phyloP scores from a whole-genome alignment of 2,888 invertebrate species.

The Nematopogon swammerdamellus region DNA sequence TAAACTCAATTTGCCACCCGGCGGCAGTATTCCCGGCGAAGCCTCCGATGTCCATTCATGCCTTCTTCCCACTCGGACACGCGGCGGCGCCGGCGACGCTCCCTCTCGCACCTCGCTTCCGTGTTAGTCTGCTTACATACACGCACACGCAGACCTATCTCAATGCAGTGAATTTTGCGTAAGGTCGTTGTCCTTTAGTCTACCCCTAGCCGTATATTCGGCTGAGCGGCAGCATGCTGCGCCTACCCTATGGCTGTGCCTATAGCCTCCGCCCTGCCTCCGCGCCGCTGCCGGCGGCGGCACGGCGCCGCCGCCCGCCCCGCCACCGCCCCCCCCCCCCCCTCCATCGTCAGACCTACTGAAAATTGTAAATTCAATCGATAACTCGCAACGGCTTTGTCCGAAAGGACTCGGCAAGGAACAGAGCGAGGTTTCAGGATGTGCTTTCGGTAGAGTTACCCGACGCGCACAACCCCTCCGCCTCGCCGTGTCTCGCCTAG shows the following conservation, averaged over 20 bases:
- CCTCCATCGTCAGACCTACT: background rate
- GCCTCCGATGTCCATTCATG: constrained; percentile 56
- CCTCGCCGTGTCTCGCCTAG: too few species aligned
- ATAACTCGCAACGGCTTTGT: background rate
- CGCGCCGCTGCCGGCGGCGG: background rate
- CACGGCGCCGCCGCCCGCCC: too few species aligned
- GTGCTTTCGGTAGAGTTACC: too few species aligned
- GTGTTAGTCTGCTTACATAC: constrained; percentile 44
- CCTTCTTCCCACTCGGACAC: constrained; percentile 43
- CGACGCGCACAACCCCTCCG: too few species aligned
- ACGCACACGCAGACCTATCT: constrained; percentile 54
- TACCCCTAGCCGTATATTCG: background rate
- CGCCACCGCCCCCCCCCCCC: too few species aligned
- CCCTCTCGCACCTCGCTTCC: constrained; percentile 30
- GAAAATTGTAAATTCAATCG: background rate
- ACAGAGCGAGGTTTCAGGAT: too few species aligned
- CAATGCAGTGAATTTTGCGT: constrained; percentile 59
- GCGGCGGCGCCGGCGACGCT: constrained; percentile 27
- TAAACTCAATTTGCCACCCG: background rate
- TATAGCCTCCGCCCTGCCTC: background rate
- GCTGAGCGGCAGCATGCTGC: too few species aligned
- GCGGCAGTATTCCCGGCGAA: too few species aligned
- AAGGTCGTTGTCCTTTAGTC: constrained; percentile 46
- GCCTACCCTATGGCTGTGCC: background rate
- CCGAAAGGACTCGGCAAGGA: background rate